phyloP scores from a whole-genome alignment of 1,140 invertebrate genomes.

The Luehdorfia chinensis region DNA sequence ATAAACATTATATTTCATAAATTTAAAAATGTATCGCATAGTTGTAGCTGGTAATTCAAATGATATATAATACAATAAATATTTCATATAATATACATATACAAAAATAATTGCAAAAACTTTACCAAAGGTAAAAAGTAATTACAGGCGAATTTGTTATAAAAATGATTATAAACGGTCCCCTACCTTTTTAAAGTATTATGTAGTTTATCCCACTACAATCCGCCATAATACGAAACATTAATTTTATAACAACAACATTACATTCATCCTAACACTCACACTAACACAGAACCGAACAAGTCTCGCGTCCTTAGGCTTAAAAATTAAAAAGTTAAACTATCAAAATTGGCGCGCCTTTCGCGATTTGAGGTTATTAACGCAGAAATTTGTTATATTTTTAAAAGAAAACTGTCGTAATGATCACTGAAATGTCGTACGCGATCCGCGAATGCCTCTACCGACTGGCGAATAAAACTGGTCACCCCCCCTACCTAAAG shows the following conservation, averaged over 20 bases:
- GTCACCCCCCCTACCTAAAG: conserved; percentile 30
- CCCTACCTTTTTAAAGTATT: conserved; percentile 21
- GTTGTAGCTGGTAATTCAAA: no score
- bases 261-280: conserved; percentile 20
- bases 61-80: no score
- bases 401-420: conserved; percentile 13
- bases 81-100: no score
- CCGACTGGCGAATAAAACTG: conserved; percentile 51
- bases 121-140: no score
- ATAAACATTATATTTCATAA: no score
- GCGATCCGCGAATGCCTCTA: conserved; percentile 47
- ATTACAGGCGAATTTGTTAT: no score
- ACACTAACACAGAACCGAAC: conserved; percentile 22
- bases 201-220: conserved; percentile 16
- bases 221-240: conserved; percentile 23
- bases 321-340: conserved; percentile 21
- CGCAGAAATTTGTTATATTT: conserved; percentile 5
- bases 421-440: conserved; percentile 32
- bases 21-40: no score
- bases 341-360: conserved; percentile 20
- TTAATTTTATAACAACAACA: conserved; percentile 11
- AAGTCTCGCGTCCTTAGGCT: conserved; percentile 7
- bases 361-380: conserved; percentile 1
- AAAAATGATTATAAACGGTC: no score
- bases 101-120: no score